Evolutionary conservation across 2,113 vertebrate genomes (phyloP), one percentile per base, ranked within the genome.

Genomic region (Nycticryphes semicollaris): DNA sequence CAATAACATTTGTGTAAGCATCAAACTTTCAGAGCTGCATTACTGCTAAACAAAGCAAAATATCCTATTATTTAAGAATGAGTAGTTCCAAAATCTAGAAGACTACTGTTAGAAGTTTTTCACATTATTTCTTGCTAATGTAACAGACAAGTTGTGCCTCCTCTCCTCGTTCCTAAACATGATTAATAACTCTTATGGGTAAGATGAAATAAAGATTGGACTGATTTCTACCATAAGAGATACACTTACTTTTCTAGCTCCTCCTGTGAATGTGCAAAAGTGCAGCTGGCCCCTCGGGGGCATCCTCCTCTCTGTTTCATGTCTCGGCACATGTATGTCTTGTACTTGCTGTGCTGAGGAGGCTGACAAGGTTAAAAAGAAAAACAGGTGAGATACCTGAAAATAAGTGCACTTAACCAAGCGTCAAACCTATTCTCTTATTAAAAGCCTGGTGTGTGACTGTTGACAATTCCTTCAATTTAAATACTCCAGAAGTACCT

Each of bases 271-370:
- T 99, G 99, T 95, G 99, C 99, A 80, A 99, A 99, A 72, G 99
- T 99, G 94, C 99, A 99, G 98, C 99, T 99, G 95, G 99, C 99
- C 67, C 99, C 99, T 18, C 99, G 98, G 73, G 99, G 99, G 96
- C 99, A 99, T 50, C 99, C 99, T 92, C 99, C 99, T 96, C 99
- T 99, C 97, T 99, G 99, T 95, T 99, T 99, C 99, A 99, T 99
- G 97, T 99, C 99, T 67, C 99, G 98, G 95, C 99, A 99, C 99
- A 99, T 99, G 92, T 99, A 99, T 4, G 99, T 99, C 97, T 99
- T 99, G 92, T 99, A 99, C 94, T 99, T 99, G 98, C 99, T 99
- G 97, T 99, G 99, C 97, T 99, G 99, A 76, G 99, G 99, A 93
- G 99, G 99, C 99, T 99, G 94, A 23, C n/a, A 93, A 62, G 93